Evolutionary conservation across 2,888 invertebrate species (phyloP).

Genomic region (Pegoplata infirma): DNA sequence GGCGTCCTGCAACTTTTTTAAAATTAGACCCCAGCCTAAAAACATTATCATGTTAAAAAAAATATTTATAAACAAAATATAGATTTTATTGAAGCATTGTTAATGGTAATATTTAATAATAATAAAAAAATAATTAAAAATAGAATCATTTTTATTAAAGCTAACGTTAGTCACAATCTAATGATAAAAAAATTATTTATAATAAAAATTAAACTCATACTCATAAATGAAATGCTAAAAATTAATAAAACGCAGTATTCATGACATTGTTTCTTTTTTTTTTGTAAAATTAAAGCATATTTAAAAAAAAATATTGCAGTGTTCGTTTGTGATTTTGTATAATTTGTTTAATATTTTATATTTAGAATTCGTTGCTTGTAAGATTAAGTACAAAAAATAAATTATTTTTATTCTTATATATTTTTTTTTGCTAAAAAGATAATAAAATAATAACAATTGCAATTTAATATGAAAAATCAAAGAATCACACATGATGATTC

Average conservation of each 20-base stretch:
- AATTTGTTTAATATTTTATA: neutral
- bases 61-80: constrained; percentile 18
- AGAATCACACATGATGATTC: constrained; percentile 63
- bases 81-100: constrained; percentile 9
- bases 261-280: too few relatives aligned
- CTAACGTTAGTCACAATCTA: constrained; percentile 20
- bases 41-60: too few relatives aligned
- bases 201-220: constrained; percentile 4
- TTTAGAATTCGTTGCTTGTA: constrained; percentile 21
- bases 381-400: constrained; percentile 11
- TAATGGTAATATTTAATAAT: constrained; percentile 2
- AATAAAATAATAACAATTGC: constrained; percentile 34
- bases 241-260: neutral
- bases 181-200: neutral
- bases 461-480: constrained; percentile 48
- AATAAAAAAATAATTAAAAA: constrained; percentile 4
- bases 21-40: too few relatives aligned
- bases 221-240: constrained; percentile 6
- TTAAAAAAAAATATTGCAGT: constrained; percentile 19
- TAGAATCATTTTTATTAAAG: constrained; percentile 19
- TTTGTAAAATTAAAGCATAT: constrained; percentile 38
- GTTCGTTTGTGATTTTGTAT: neutral
- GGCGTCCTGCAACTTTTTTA: too few relatives aligned
- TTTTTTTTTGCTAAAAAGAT: neutral
- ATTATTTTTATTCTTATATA: neutral